Conservation (phyloP, 1,140 invertebrate species). For the Bradysia coprophila region DNA sequence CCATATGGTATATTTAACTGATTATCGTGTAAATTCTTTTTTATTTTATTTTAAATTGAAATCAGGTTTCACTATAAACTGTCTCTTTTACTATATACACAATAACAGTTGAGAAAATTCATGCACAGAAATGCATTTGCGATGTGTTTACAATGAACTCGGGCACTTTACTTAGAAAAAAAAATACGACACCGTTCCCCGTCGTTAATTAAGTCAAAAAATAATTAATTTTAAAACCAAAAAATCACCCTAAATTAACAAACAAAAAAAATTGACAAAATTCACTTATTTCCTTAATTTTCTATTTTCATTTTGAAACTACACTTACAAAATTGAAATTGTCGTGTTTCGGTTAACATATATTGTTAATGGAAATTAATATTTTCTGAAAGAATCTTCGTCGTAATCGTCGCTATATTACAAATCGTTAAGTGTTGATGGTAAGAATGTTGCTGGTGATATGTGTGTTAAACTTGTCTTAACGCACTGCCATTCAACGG, state of each 20-base stretch:
- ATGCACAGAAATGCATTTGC: not conserved
- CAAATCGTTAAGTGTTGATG: not conserved
- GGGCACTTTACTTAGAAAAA: not conserved
- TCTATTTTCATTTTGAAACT: too few relatives aligned
- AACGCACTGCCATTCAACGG: not conserved
- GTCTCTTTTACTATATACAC: not conserved
- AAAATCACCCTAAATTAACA: too few relatives aligned
- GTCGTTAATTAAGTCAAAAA: not conserved
- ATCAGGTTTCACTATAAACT: not conserved
- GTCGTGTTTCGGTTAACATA: not conserved
- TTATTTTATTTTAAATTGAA: not conserved
- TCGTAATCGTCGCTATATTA: too few relatives aligned
- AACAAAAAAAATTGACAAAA: too few relatives aligned
- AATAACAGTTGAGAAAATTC: not conserved
- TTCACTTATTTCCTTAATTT: too few relatives aligned
- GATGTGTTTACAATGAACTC: not conserved
- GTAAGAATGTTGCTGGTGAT: not conserved
- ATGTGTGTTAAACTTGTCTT: not conserved
- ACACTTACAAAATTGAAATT: not conserved
- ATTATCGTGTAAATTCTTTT: not conserved
- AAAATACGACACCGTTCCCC: not conserved
- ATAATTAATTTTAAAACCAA: not conserved
- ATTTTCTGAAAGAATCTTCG: too few relatives aligned
- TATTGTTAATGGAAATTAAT: not conserved
- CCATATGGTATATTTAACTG: not conserved